Evolutionary conservation across 2,113 vertebrate genomes (phyloP).

Genomic region (Passer montanus): DNA sequence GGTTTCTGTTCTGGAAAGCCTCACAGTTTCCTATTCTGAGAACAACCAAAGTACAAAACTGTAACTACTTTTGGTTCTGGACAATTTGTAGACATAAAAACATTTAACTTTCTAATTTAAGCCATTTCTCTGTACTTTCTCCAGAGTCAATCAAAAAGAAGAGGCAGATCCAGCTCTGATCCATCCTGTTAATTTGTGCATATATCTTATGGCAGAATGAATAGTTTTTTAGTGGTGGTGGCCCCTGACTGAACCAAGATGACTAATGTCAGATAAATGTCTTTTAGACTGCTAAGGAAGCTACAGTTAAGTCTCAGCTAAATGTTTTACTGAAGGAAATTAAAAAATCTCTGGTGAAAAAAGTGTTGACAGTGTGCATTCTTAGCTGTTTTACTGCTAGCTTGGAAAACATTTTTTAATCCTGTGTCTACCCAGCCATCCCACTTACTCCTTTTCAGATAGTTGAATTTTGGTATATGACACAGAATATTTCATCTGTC

Average conservation of each 20-base stretch:
- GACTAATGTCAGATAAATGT: neutral
- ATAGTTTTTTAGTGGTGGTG: neutral
- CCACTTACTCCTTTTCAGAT: neutral
- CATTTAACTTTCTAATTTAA: neutral
- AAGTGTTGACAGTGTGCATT: neutral
- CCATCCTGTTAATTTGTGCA: neutral
- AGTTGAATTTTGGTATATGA: slow-evolving; percentile 3
- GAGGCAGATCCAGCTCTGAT: neutral
- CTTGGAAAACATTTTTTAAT: slow-evolving; percentile 16
- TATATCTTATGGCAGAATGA: neutral
- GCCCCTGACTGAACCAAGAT: neutral
- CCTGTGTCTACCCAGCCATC: neutral
- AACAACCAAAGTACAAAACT: neutral
- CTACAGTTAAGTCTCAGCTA: neutral
- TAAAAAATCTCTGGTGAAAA: neutral
- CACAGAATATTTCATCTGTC: slow-evolving; percentile 20
- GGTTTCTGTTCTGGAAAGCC: neutral
- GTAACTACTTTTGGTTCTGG: neutral
- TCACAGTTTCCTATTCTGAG: neutral
- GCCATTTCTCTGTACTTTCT: neutral
- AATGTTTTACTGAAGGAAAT: neutral
- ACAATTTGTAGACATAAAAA: neutral
- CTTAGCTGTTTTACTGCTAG: slow-evolving; percentile 1
- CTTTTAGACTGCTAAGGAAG: neutral
- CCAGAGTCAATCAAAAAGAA: neutral